Percentiles rank a stretch among this genome's conserved stretches.
These are phyloP conservation scores for Halictus quadricinctus DNA, from an alignment of 2,888 invertebrate species.

Conservation along the genomic window DNA sequence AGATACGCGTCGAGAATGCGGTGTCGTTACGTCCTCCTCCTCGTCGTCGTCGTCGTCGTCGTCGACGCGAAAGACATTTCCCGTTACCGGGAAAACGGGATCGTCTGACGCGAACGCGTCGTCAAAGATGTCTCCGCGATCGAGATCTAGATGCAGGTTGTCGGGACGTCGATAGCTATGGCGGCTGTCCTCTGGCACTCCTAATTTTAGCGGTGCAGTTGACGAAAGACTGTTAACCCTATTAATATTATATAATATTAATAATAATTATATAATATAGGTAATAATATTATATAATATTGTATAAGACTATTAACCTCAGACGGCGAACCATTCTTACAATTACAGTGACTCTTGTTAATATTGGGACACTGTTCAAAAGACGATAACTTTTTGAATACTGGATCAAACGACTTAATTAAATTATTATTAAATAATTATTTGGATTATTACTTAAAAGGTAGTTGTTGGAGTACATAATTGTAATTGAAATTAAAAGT, in stretches of 20 bases:
- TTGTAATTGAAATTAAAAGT: not conserved
- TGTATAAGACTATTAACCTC: too few species aligned
- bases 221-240: not conserved
- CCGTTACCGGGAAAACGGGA: conserved; percentile 50
- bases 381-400: too few species aligned
- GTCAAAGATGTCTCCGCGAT: not conserved
- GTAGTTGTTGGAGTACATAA: not conserved
- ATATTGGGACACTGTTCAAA: too few species aligned
- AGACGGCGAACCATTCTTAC: too few species aligned
- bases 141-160: not conserved
- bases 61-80: conserved; percentile 46
- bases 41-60: not conserved
- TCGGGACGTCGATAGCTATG: not conserved
- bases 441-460: not conserved
- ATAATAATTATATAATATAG: too few species aligned
- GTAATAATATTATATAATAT: too few species aligned
- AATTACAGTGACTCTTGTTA: too few species aligned
- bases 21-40: conserved; percentile 6
- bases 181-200: not conserved
- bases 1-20: conserved; percentile 66
- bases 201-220: not conserved
- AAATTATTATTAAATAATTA: too few species aligned
- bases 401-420: too few species aligned
- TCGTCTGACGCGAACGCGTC: conserved; percentile 8
- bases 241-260: too few species aligned